phyloP scores from a whole-genome alignment of 2,888 invertebrate genomes.

The Tryphoninae sp. region DNA sequence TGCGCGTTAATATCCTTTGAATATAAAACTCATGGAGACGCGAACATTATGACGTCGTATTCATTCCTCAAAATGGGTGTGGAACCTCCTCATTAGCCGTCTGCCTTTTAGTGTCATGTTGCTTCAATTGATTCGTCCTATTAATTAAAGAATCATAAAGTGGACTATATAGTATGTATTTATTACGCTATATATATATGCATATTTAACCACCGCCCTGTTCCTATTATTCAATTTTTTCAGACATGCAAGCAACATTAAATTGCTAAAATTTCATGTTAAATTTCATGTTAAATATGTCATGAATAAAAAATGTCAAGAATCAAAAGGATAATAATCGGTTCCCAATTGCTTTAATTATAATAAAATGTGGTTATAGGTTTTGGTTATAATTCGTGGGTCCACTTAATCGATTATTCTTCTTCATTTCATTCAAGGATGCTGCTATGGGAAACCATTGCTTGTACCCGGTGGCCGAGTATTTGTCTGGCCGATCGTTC shows the following conservation, averaged over 20 bases:
- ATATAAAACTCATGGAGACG: neutral
- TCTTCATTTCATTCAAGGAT: constrained; percentile 85
- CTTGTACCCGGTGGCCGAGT: constrained; percentile 97
- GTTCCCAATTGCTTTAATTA: neutral
- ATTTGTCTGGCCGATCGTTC: constrained; percentile 97
- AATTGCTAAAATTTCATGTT: neutral
- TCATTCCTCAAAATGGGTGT: constrained; percentile 37
- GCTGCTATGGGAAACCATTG: constrained; percentile 95
- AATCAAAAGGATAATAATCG: neutral
- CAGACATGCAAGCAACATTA: neutral
- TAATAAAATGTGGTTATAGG: neutral
- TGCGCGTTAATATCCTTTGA: neutral
- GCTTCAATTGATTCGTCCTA: constrained; percentile 38
- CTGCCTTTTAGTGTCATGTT: neutral
- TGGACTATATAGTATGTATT: neutral
- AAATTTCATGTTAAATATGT: neutral
- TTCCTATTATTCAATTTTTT: neutral
- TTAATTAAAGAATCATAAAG: constrained; percentile 6
- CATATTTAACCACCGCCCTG: neutral
- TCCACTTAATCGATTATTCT: neutral
- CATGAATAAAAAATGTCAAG: neutral
- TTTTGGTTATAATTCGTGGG: neutral
- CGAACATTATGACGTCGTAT: neutral
- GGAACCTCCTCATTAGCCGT: neutral
- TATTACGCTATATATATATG: neutral